phyloP scores from a whole-genome alignment of 2,113 vertebrate genomes.

The Takifugu bimaculatus region DNA sequence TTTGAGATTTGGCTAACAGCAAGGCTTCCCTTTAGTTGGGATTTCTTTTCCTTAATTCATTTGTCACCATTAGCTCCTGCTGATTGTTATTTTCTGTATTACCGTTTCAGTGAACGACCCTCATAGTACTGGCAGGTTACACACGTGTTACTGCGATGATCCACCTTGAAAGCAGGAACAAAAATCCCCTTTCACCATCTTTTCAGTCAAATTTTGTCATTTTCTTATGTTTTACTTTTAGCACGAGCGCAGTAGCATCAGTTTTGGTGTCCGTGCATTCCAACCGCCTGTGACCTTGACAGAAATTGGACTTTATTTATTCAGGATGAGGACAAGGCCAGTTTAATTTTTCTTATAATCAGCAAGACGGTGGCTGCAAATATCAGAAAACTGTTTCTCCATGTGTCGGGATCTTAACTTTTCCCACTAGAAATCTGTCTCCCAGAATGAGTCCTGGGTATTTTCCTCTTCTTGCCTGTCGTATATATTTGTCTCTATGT shows the following conservation, averaged over 20 bases:
- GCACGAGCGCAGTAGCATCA: too few species aligned
- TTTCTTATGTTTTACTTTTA: too few species aligned
- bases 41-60: too few species aligned
- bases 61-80: too few species aligned
- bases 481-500: conserved; percentile 38
- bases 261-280: too few species aligned
- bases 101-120: too few species aligned
- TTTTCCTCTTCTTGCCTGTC: conserved; percentile 12
- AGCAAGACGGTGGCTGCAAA: background rate
- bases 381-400: background rate
- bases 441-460: background rate
- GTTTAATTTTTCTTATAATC: conserved; percentile 17
- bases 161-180: background rate
- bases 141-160: too few species aligned
- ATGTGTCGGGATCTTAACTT: background rate
- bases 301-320: background rate
- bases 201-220: conserved; percentile 3
- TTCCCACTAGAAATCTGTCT: background rate
- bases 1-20: too few species aligned
- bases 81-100: too few species aligned
- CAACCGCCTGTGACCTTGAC: background rate
- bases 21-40: too few species aligned
- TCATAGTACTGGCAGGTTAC: too few species aligned
- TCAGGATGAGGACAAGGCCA: conserved; percentile 38
- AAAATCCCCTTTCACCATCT: background rate